Evolutionary conservation across 2,797 vertebrate genomes (phyloP).

Genomic region (Sebastes aleutianus): DNA sequence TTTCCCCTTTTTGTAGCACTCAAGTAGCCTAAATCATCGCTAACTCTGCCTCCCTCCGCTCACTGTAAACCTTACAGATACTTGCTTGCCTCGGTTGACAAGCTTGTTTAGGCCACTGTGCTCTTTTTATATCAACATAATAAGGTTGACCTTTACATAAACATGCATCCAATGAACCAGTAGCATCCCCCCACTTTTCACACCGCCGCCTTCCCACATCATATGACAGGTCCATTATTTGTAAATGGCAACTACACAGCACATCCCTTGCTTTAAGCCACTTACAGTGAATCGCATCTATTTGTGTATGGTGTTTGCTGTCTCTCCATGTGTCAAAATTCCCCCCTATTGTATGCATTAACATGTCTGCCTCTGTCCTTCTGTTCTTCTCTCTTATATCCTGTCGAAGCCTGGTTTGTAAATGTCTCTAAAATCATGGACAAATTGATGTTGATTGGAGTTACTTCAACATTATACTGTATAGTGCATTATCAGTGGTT

Average conservation of each 20-base stretch:
- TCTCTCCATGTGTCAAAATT: constrained; percentile 39
- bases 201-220: constrained; percentile 49
- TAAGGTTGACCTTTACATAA: constrained; percentile 80
- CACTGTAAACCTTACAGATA: constrained; percentile 85
- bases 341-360: constrained; percentile 17
- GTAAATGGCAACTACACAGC: constrained; percentile 70
- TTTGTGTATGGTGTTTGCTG: constrained; percentile 40
- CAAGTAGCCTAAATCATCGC: constrained; percentile 31
- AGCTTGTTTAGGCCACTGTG: constrained; percentile 70
- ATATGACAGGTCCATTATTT: constrained; percentile 75
- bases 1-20: constrained; percentile 24
- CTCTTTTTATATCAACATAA: constrained; percentile 74
- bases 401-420: constrained; percentile 7
- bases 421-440: constrained; percentile 40
- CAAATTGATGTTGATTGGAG: constrained; percentile 24
- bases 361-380: constrained; percentile 19
- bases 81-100: constrained; percentile 54
- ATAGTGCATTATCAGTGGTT: constrained; percentile 26
- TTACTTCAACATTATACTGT: not conserved
- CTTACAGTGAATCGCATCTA: constrained; percentile 56
- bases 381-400: constrained; percentile 1
- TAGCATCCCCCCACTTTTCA: constrained; percentile 30
- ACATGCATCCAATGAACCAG: constrained; percentile 68
- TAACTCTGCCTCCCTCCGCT: constrained; percentile 13
- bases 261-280: constrained; percentile 56